Percentiles rank a stretch among this genome's conserved stretches.
Conservation (phyloP, 2,113 vertebrate genomes). For the Nematolebias whitei region DNA sequence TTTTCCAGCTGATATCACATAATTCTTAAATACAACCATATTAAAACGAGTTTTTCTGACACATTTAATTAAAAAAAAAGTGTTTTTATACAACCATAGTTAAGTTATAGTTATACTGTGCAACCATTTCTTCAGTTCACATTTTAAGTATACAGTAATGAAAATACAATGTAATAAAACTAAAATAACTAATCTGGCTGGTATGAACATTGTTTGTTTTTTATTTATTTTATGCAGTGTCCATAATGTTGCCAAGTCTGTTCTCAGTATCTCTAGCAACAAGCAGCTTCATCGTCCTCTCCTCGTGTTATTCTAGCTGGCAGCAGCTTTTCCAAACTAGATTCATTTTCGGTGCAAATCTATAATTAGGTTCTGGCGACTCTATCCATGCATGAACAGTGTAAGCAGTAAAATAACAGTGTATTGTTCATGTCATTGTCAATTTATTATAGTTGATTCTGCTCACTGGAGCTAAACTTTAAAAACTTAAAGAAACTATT, state of each 20-base stretch:
- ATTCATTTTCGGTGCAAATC: slow-evolving; percentile 17
- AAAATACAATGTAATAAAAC: neutral
- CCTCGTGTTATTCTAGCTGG: slow-evolving; percentile 25
- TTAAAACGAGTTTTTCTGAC: no score
- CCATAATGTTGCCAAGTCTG: neutral
- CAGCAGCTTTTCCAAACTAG: slow-evolving; percentile 12
- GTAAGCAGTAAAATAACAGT: no score
- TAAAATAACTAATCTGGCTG: neutral
- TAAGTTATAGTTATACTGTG: no score
- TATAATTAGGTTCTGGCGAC: slow-evolving; percentile 27
- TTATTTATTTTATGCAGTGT: neutral
- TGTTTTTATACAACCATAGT: neutral
- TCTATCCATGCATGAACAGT: neutral
- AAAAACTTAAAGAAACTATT: neutral
- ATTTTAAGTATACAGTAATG: no score
- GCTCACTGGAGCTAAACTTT: neutral
- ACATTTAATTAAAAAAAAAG: no score
- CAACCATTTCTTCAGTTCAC: no score
- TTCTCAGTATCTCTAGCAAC: slow-evolving; percentile 28
- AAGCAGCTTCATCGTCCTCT: neutral
- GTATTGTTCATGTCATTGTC: no score
- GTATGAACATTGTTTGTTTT: slow-evolving; percentile 3
- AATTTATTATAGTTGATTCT: neutral
- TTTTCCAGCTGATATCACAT: no score
- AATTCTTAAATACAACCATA: no score